Percentiles rank a stretch among this genome's conserved stretches.
Conservation (phyloP, 2,888 invertebrate genomes). For the Acronicta leporina region DNA sequence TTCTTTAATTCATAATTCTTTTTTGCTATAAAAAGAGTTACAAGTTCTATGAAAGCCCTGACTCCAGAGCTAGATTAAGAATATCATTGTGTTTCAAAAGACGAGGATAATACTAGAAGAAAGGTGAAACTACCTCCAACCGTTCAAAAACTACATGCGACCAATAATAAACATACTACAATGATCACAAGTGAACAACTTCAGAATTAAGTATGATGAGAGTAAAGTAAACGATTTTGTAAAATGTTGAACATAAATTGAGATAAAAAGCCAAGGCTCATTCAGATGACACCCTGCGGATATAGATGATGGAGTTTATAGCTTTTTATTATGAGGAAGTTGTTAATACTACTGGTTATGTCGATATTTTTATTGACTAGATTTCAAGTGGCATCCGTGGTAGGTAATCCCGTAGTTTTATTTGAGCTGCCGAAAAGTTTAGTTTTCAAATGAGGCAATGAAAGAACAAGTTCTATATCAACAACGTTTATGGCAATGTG, state of each 20-base stretch:
- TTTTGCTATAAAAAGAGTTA: too few species aligned
- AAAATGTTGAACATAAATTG: background rate
- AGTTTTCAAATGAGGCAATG: slow-evolving; percentile 8
- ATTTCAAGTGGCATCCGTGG: slow-evolving; percentile 2
- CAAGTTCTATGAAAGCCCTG: too few species aligned
- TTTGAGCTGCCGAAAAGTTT: background rate
- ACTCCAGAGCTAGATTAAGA: too few species aligned
- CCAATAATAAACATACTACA: too few species aligned
- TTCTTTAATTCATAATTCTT: too few species aligned
- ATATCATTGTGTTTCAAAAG: too few species aligned
- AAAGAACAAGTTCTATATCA: slow-evolving; percentile 25
- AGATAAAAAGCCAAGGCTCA: background rate
- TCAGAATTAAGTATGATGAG: too few species aligned
- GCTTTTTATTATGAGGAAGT: slow-evolving; percentile 2
- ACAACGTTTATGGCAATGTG: slow-evolving; percentile 52
- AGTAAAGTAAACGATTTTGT: background rate
- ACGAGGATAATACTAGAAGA: too few species aligned
- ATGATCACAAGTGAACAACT: too few species aligned
- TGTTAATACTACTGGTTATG: background rate
- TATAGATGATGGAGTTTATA: slow-evolving; percentile 1
- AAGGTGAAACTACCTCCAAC: too few species aligned
- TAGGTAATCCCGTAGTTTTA: slow-evolving; percentile 1
- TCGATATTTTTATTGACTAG: slow-evolving; percentile 1
- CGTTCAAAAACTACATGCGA: too few species aligned
- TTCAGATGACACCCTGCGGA: background rate